phyloP scores from a whole-genome alignment of 1,140 invertebrate genomes.

The Cyphomyrmex costatus region DNA sequence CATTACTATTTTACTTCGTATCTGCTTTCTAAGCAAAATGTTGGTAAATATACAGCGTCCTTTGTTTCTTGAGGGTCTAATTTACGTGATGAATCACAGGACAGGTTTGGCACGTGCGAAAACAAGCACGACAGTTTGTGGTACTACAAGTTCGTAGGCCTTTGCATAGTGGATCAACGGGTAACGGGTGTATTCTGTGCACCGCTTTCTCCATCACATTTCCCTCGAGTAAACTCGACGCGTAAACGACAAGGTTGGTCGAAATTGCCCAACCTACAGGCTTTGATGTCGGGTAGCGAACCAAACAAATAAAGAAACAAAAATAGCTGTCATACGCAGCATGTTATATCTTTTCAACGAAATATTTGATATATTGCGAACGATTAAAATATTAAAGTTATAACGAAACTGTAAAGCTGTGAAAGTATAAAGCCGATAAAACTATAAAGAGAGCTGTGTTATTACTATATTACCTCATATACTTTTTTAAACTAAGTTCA shows the following conservation, averaged over 20 bases:
- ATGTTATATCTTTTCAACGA: neutral
- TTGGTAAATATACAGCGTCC: neutral
- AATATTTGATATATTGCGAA: neutral
- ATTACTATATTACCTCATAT: neutral
- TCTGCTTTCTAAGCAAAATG: neutral
- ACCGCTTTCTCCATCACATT: slow-evolving; percentile 57
- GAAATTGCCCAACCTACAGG: slow-evolving; percentile 45
- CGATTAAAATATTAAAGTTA: slow-evolving; percentile 11
- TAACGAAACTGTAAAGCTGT: neutral
- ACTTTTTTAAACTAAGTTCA: neutral
- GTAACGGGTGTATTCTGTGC: slow-evolving; percentile 43
- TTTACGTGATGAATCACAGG: slow-evolving; percentile 41
- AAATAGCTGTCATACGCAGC: slow-evolving; percentile 15
- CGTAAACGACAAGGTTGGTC: slow-evolving; percentile 61
- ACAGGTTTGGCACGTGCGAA: slow-evolving; percentile 43
- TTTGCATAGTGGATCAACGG: slow-evolving; percentile 49
- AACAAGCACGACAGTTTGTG: slow-evolving; percentile 47
- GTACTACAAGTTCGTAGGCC: slow-evolving; percentile 40
- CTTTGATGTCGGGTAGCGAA: slow-evolving; percentile 55
- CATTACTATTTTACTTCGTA: neutral
- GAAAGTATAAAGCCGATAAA: neutral
- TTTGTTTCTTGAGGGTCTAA: slow-evolving; percentile 39
- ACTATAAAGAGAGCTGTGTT: neutral
- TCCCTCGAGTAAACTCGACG: slow-evolving; percentile 58
- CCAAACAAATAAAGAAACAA: slow-evolving; percentile 55